Evolutionary conservation across 2,113 vertebrate species (phyloP), one percentile per base, ranked within the genome.

Genomic region (Alligator sinensis): DNA sequence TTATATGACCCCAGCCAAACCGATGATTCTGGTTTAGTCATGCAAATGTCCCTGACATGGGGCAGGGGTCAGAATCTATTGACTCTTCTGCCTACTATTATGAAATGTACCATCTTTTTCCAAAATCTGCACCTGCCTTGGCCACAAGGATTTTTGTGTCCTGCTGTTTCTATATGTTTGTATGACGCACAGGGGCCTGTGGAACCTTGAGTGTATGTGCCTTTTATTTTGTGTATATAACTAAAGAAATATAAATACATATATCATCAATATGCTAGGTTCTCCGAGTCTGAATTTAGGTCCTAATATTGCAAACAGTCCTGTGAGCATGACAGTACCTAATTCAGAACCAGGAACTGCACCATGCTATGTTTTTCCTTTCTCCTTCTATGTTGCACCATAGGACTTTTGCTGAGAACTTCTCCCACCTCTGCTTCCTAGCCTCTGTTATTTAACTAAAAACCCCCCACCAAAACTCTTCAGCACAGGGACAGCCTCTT

Each of bases 361-460:
- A 79, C 62, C 94, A 95, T 90, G 74, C 54, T 86, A n/a, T 38
- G 25, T 62, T 72, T 79, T 54, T 58, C 92, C 63, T 64, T 30
- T 80, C 57, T 77, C 57, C 25, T 80, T 27, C 80, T 82, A 22
- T 18, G 86, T 70, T 86, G 63, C 63, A 59, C 25, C 87, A 58
- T 58, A 77, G 60, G 58, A 22, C 19, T n/a, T 27, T 64, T 77
- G 61, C 75, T 94, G 77, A 91, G 83, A 91, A 70, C 28, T 55
- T 14, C 58, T 78, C 82, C 47, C 47, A 47, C 47, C 47, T 47
- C 47, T 47, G 7, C 47, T 78, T 84, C 12, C 5, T 58, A 79
- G 80, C 34, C 47, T 47, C 47, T 47, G 9, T 9, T 47, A 47
- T 47, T 47, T 9, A 47, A 47, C 47, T 47, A 47, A 47, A 47